Evolutionary conservation across 2,888 invertebrate species (phyloP).

Genomic region (Tachystola acroxantha): DNA sequence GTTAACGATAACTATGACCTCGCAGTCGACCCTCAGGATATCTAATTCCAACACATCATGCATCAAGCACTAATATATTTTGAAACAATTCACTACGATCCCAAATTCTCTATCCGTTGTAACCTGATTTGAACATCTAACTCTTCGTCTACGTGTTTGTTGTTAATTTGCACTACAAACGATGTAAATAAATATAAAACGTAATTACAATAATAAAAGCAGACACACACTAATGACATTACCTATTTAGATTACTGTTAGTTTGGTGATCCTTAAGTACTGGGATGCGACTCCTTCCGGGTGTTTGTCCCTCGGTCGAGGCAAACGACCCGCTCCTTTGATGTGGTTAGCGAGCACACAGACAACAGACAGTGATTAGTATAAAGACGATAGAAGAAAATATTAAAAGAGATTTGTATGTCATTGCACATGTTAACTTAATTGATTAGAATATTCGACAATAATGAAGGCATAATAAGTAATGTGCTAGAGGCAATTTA

Average conservation of each 20-base stretch:
- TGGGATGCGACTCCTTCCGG: constrained; percentile 71
- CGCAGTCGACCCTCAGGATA: too few relatives aligned
- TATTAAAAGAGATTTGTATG: constrained; percentile 16
- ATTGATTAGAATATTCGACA: too few relatives aligned
- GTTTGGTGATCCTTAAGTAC: constrained; percentile 71
- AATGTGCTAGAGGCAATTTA: too few relatives aligned
- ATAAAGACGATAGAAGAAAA: constrained; percentile 42
- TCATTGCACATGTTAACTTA: neutral
- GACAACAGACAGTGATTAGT: constrained; percentile 59
- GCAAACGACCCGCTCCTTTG: constrained; percentile 74
- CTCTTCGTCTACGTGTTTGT: neutral
- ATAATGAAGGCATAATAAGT: too few relatives aligned
- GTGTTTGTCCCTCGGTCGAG: constrained; percentile 70
- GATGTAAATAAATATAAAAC: constrained; percentile 1
- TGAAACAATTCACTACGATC: neutral
- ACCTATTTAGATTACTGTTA: constrained; percentile 72
- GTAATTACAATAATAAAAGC: constrained; percentile 8
- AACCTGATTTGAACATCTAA: neutral
- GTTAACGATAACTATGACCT: too few relatives aligned
- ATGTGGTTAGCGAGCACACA: constrained; percentile 67
- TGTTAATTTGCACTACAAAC: neutral
- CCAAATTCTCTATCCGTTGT: neutral
- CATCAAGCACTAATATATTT: constrained; percentile 18
- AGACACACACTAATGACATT: constrained; percentile 31
- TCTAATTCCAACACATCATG: constrained; percentile 11